Conservation (phyloP, 2,888 invertebrate genomes). For the Tridacna gigas region DNA sequence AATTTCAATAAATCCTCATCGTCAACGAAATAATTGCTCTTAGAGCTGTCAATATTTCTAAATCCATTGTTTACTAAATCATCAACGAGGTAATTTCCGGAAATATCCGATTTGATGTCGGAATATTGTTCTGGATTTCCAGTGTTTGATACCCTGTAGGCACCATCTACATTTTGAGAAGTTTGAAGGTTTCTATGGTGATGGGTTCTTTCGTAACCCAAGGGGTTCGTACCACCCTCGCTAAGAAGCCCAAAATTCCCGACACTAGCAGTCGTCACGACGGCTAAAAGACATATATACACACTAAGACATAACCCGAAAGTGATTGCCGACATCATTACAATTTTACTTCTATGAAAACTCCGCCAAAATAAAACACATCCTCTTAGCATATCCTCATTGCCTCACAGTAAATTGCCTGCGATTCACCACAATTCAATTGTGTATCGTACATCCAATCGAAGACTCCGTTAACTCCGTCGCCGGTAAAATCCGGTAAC, state of each 20-base stretch:
- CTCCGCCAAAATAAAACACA: constrained; percentile 38
- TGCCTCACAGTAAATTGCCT: constrained; percentile 1
- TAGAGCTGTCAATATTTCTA: constrained; percentile 1
- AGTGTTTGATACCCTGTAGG: constrained; percentile 1
- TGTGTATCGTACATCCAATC: neutral
- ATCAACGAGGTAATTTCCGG: neutral
- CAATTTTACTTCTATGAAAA: constrained; percentile 35
- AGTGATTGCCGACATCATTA: constrained; percentile 54
- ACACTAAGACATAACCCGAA: constrained; percentile 41
- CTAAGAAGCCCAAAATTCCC: neutral
- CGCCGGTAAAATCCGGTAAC: neutral
- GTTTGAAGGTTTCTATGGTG: constrained; percentile 46
- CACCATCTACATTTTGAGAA: constrained; percentile 22
- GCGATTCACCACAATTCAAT: neutral
- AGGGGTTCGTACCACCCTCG: neutral
- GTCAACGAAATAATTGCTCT: constrained; percentile 36
- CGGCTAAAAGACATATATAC: constrained; percentile 35
- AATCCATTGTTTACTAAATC: constrained; percentile 4
- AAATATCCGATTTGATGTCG: neutral
- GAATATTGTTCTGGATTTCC: neutral
- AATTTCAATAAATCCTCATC: constrained; percentile 47
- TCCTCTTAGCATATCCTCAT: constrained; percentile 59
- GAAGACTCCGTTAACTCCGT: neutral
- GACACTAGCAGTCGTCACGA: constrained; percentile 27
- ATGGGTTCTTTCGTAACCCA: neutral